Evolutionary conservation across 2,797 vertebrate genomes (phyloP).

Genomic region (Leontocebus nigricollis): DNA sequence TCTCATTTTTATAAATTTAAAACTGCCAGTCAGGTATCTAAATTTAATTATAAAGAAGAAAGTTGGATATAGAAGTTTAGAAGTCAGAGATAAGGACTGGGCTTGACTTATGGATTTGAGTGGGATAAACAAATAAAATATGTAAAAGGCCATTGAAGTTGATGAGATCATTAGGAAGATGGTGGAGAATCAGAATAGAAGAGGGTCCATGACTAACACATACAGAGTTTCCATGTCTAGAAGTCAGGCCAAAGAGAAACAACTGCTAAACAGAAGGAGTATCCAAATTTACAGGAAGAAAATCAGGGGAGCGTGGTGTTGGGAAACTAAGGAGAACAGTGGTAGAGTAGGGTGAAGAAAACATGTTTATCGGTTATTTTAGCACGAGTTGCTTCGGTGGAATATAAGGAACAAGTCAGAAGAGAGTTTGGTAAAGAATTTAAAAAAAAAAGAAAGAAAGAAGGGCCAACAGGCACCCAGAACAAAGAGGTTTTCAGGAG

Average conservation of each 20-base stretch:
- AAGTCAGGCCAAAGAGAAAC: neutral
- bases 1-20: neutral
- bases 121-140: neutral
- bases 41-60: neutral
- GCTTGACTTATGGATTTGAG: neutral
- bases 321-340: neutral
- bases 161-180: neutral
- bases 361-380: neutral
- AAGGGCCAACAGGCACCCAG: neutral
- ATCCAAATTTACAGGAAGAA: neutral
- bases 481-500: too few species aligned
- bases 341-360: neutral
- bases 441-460: neutral
- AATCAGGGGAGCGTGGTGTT: neutral
- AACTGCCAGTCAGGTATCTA: neutral
- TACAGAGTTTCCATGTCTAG: neutral
- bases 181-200: neutral
- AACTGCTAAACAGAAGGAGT: neutral
- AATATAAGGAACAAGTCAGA: neutral
- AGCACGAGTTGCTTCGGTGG: neutral
- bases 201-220: neutral
- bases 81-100: neutral
- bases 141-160: too few species aligned
- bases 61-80: neutral
- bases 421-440: neutral